These are phyloP conservation scores for Apostichopus japonicus DNA, from an alignment of 35 echinoderm and acorn worm genomes.

Conservation along the genomic window DNA sequence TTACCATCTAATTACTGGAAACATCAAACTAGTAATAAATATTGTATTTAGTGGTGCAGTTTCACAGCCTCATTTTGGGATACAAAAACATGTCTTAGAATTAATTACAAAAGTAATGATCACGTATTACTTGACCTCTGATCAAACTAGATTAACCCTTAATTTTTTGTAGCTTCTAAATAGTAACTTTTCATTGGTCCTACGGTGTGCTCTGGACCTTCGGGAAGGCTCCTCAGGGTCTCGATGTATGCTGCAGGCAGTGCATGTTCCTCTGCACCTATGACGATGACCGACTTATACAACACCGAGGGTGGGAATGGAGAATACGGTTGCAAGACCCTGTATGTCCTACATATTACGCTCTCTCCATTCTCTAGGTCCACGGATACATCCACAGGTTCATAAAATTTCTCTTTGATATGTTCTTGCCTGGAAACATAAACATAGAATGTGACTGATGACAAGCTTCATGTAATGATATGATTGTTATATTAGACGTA, in stretches of 20 bases:
- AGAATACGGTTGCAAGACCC: not conserved
- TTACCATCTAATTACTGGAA: too few species aligned
- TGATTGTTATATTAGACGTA: too few species aligned
- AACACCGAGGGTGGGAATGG: not conserved
- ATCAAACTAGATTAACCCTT: too few species aligned
- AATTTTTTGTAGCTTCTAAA: constrained; percentile 15
- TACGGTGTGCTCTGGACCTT: not conserved
- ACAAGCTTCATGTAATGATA: too few species aligned
- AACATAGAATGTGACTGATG: not conserved
- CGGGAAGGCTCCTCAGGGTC: not conserved
- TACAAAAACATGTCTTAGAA: too few species aligned
- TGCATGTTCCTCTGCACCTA: constrained; percentile 29
- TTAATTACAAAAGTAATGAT: too few species aligned
- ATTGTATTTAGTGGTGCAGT: too few species aligned
- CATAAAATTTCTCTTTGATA: not conserved
- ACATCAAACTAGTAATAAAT: too few species aligned
- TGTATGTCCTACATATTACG: constrained; percentile 28
- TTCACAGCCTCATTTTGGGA: too few species aligned
- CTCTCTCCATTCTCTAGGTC: not conserved
- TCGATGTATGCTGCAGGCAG: constrained; percentile 16
- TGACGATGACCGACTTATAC: constrained; percentile 19
- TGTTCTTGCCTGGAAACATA: not conserved
- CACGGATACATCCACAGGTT: constrained; percentile 18
- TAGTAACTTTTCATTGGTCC: constrained; percentile 20
- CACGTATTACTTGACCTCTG: too few species aligned